These are phyloP conservation scores for Tamandua tetradactyla DNA, from an alignment of 2,797 vertebrate genomes.

Conservation along the genomic window DNA sequence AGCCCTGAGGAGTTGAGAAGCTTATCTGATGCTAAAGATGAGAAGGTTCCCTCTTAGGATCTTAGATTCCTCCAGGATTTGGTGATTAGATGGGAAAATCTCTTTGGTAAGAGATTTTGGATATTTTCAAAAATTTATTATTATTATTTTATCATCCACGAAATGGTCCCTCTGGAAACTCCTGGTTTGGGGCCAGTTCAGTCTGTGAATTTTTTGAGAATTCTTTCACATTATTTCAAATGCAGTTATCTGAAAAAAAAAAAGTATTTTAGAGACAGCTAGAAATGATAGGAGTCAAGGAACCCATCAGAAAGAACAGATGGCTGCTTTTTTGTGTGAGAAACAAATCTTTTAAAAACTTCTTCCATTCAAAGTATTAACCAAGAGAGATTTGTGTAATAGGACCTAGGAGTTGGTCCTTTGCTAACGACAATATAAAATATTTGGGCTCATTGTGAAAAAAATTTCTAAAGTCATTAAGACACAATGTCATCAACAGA, in stretches of 20 bases:
- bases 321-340: slow-evolving; percentile 32
- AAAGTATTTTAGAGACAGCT: slow-evolving; percentile 43
- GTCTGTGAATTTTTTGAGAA: not conserved
- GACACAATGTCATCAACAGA: not conserved
- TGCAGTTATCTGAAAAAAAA: slow-evolving; percentile 39
- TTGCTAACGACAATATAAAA: not conserved
- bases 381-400: not conserved
- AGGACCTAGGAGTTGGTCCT: not conserved
- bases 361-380: slow-evolving; percentile 47
- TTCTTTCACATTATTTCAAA: slow-evolving; percentile 32
- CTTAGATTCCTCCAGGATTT: not conserved
- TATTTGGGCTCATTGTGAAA: not conserved
- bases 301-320: slow-evolving; percentile 47
- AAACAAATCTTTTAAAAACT: slow-evolving; percentile 54
- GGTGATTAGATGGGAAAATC: not conserved
- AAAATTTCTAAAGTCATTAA: not conserved
- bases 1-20: not conserved
- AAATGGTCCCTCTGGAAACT: not conserved
- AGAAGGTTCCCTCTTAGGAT: not conserved
- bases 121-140: not conserved
- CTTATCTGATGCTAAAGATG: not conserved
- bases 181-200: not conserved
- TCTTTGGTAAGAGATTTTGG: not conserved
- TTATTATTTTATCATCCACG: not conserved
- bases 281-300: slow-evolving; percentile 56